phyloP scores from a whole-genome alignment of 2,113 vertebrate genomes.

The Columba janthina region DNA sequence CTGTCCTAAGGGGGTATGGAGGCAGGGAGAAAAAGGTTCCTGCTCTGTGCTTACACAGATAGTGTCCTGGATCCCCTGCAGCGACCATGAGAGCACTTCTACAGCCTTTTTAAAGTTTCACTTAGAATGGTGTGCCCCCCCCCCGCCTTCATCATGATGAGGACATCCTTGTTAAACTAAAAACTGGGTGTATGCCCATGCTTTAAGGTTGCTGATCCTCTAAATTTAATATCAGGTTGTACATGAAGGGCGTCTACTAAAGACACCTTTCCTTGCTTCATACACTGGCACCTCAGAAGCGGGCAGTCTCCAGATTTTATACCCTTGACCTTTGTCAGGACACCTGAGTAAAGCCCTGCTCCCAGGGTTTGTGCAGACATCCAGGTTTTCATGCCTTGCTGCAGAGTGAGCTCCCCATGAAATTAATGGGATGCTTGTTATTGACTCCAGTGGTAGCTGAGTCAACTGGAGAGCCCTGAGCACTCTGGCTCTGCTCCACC shows the following conservation, averaged over 20 bases:
- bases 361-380: not conserved
- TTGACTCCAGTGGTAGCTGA: not conserved
- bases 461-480: not conserved
- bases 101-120: not conserved
- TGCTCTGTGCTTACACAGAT: not conserved
- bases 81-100: not conserved
- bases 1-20: rapidly evolving
- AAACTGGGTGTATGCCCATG: not conserved
- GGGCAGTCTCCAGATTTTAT: not conserved
- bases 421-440: not conserved
- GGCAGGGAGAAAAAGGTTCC: not conserved
- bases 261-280: not conserved
- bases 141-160: not conserved
- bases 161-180: not conserved
- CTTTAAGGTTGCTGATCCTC: not conserved
- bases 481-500: slow-evolving; percentile 21
- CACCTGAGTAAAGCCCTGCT: not conserved
- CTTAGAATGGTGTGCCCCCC: rapidly evolving
- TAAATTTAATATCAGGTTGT: not conserved
- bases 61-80: not conserved
- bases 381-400: not conserved
- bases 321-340: not conserved
- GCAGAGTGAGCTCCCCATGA: not conserved
- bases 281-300: not conserved
- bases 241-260: not conserved